Percentiles rank a stretch among this genome's conserved stretches.
Evolutionary conservation across 2,888 invertebrate species (phyloP).

Genomic region (Lasioglossum leucozonium): DNA sequence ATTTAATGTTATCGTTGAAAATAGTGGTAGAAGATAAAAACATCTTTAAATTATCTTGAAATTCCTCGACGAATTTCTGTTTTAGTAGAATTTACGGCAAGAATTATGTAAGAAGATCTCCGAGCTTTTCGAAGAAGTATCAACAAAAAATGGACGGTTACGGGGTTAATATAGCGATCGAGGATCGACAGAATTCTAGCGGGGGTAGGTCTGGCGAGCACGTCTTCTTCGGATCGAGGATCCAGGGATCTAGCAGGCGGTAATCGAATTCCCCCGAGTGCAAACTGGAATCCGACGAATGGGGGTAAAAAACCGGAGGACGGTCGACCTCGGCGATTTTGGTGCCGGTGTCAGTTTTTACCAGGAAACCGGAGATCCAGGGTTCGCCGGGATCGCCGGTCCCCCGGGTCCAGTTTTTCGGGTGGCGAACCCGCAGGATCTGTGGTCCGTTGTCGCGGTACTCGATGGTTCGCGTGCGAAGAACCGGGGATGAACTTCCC

Average conservation of each 20-base stretch:
- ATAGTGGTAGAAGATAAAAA: neutral
- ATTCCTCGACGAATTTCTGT: neutral
- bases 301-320: constrained; percentile 34
- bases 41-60: too few species aligned
- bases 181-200: neutral
- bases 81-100: neutral
- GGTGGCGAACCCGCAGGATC: constrained; percentile 44
- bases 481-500: constrained; percentile 73
- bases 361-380: constrained; percentile 53
- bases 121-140: neutral
- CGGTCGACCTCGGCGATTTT: constrained; percentile 49
- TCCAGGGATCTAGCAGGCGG: neutral
- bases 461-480: constrained; percentile 71
- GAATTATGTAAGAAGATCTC: neutral
- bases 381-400: constrained; percentile 19
- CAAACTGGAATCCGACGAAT: constrained; percentile 41
- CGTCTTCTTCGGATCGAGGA: neutral
- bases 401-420: constrained; percentile 47
- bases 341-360: constrained; percentile 51
- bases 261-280: constrained; percentile 38
- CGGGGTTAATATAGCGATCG: neutral
- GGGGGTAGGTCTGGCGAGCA: neutral
- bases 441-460: constrained; percentile 63
- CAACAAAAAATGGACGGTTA: neutral
- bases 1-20: neutral